These are phyloP conservation scores for Eira barbara DNA, from an alignment of 2,113 vertebrate genomes.

Conservation along the genomic window DNA sequence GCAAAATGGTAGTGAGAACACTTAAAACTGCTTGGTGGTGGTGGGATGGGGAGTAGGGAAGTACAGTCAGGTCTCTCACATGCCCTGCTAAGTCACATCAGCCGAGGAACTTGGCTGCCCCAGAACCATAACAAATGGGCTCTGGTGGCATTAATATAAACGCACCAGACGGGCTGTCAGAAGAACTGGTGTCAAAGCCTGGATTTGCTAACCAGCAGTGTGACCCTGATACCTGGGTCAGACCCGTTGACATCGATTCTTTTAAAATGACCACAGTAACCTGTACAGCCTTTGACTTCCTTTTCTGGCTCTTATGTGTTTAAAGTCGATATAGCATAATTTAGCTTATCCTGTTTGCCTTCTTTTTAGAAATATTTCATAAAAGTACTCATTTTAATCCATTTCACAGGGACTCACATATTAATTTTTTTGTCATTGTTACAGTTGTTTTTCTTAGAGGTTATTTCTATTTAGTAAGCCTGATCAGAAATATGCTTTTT, in stretches of 20 bases:
- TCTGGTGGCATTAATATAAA: background rate
- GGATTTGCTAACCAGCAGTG: no score
- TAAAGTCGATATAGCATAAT: background rate
- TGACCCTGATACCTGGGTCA: background rate
- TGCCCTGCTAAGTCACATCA: background rate
- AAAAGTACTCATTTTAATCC: background rate
- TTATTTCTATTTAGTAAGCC: background rate
- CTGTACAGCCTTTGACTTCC: background rate
- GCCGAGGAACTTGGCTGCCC: accelerated
- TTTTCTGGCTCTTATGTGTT: background rate
- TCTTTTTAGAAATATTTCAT: background rate
- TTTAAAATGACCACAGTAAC: background rate
- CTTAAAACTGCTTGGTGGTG: background rate
- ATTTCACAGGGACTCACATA: background rate
- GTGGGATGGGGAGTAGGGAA: background rate
- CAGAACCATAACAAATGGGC: accelerated
- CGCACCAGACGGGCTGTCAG: background rate
- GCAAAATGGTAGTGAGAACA: background rate
- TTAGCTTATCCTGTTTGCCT: background rate
- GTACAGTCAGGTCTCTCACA: accelerated
- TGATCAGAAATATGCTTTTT: background rate
- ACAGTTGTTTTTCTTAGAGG: background rate
- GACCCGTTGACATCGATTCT: background rate
- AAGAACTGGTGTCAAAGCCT: background rate
- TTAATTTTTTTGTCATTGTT: background rate